Evolutionary conservation across 1,140 invertebrate species (phyloP).

Genomic region (Andricus grossulariae): DNA sequence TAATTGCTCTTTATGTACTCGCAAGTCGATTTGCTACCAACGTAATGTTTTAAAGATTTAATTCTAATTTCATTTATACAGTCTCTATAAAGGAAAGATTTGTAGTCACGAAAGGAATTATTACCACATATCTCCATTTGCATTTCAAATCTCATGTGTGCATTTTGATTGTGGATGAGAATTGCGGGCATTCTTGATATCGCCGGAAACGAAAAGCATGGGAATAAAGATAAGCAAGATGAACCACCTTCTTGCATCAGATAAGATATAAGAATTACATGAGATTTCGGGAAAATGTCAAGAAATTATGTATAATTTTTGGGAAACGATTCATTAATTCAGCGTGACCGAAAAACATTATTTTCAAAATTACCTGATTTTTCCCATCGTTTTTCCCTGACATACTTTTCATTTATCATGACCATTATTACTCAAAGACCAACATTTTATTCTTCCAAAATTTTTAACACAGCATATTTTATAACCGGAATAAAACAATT

Average conservation of each 20-base stretch:
- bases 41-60: neutral
- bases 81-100: neutral
- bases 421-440: too few species aligned
- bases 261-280: too few species aligned
- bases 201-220: neutral
- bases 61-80: neutral
- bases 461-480: too few species aligned
- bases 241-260: neutral
- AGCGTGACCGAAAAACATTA: too few species aligned
- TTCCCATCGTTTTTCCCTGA: too few species aligned
- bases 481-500: too few species aligned
- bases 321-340: too few species aligned
- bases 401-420: too few species aligned
- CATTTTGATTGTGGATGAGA: neutral
- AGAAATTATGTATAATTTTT: too few species aligned
- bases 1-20: neutral
- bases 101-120: neutral
- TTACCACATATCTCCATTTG: neutral
- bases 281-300: too few species aligned
- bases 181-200: slow-evolving; percentile 20
- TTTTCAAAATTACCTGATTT: too few species aligned
- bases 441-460: too few species aligned
- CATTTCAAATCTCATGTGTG: neutral
- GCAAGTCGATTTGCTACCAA: neutral
- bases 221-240: neutral